Percentiles rank a stretch among this genome's conserved stretches.
These are phyloP conservation scores for Nemotelus pantherinus DNA, from an alignment of 2,888 invertebrate species.

Conservation along the genomic window DNA sequence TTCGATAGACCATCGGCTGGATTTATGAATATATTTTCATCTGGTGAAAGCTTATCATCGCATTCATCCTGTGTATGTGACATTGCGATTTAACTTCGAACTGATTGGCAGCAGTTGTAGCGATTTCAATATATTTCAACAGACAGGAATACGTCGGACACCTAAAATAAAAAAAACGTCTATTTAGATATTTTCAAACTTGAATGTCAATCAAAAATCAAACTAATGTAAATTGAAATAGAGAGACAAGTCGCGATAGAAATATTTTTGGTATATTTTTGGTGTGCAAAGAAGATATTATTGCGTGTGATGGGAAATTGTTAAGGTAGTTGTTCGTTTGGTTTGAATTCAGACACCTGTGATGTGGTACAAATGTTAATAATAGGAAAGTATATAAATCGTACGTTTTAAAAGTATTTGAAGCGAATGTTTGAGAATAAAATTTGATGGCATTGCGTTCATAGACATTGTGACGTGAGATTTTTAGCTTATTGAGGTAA, in stretches of 20 bases:
- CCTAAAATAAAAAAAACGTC: conserved; percentile 34
- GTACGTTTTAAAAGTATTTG: too few species aligned
- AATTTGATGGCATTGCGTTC: too few species aligned
- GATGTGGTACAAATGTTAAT: too few species aligned
- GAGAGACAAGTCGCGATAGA: not conserved
- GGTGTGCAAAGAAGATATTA: too few species aligned
- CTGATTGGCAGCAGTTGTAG: not conserved
- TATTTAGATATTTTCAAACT: conserved; percentile 16
- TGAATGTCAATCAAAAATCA: conserved; percentile 32
- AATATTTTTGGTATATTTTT: not conserved
- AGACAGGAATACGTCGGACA: conserved; percentile 18
- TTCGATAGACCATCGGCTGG: conserved; percentile 86
- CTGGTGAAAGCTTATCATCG: conserved; percentile 64
- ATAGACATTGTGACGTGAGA: too few species aligned
- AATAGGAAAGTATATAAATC: too few species aligned
- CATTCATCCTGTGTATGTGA: conserved; percentile 45
- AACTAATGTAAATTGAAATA: conserved; percentile 5
- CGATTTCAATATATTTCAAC: conserved; percentile 3
- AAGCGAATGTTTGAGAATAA: too few species aligned
- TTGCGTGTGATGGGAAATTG: too few species aligned
- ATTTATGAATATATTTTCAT: conserved; percentile 85
- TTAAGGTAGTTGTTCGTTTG: too few species aligned
- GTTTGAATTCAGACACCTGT: too few species aligned
- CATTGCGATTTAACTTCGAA: conserved; percentile 20
- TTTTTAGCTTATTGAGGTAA: too few species aligned